Evolutionary conservation across 2,888 invertebrate genomes (phyloP).

Genomic region (Eupithecia subumbrata): DNA sequence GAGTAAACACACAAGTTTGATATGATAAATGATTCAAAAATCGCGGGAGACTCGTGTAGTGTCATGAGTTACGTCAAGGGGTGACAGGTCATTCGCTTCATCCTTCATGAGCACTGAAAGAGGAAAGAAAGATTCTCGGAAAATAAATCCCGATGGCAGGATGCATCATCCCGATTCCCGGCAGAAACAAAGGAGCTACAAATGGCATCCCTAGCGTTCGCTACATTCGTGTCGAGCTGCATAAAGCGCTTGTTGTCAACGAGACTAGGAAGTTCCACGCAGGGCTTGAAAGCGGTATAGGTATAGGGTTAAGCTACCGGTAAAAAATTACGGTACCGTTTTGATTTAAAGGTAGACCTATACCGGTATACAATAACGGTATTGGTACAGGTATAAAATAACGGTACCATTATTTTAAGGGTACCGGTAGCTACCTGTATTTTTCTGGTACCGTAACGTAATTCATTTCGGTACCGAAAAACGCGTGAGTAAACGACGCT

Average conservation of each 20-base stretch:
- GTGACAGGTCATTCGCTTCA: conserved; percentile 9
- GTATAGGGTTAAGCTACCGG: too few species aligned
- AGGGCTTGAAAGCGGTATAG: too few species aligned
- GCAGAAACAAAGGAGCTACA: conserved; percentile 25
- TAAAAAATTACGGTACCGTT: too few species aligned
- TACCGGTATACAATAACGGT: too few species aligned
- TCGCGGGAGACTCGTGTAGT: conserved; percentile 50
- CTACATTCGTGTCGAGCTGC: conserved; percentile 33
- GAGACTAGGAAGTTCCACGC: conserved; percentile 40
- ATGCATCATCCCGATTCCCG: conserved; percentile 10
- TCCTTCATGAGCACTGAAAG: conserved; percentile 31
- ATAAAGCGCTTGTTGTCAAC: conserved; percentile 45
- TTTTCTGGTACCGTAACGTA: too few species aligned
- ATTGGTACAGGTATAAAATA: too few species aligned
- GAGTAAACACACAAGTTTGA: conserved; percentile 59
- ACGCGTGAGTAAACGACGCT: too few species aligned
- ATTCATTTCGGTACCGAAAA: too few species aligned
- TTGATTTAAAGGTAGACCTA: too few species aligned
- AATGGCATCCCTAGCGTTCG: conserved; percentile 32
- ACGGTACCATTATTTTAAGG: too few species aligned
- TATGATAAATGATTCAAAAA: conserved; percentile 67
- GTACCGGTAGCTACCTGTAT: too few species aligned
- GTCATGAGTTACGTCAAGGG: conserved; percentile 27
- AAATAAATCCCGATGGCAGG: conserved; percentile 19
- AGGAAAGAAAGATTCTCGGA: conserved; percentile 23